Conservation (phyloP, 2,797 vertebrate species). For the Lagodon rhomboides region DNA sequence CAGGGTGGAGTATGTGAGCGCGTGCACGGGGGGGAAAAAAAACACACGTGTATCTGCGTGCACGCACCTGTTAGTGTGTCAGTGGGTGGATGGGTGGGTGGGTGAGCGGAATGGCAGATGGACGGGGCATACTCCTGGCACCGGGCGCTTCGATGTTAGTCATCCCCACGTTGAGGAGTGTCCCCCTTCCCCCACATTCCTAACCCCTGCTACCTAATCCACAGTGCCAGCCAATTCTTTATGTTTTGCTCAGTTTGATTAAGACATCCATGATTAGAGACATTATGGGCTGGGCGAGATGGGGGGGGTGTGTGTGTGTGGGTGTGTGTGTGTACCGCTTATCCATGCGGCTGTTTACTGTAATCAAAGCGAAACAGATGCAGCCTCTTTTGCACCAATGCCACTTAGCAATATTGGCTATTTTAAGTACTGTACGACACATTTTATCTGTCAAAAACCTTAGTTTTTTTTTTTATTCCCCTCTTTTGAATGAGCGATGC, state of each 20-base stretch:
- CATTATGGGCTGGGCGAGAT: slow-evolving; percentile 79
- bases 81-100: slow-evolving; percentile 76
- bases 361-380: slow-evolving; percentile 59
- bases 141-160: slow-evolving; percentile 74
- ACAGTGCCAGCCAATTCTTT: slow-evolving; percentile 82
- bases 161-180: slow-evolving; percentile 80
- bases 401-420: slow-evolving; percentile 7
- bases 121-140: slow-evolving; percentile 80
- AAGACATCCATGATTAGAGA: slow-evolving; percentile 88
- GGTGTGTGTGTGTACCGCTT: slow-evolving; percentile 48
- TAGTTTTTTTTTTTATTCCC: not conserved
- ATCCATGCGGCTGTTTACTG: slow-evolving; percentile 67
- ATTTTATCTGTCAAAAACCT: slow-evolving; percentile 7
- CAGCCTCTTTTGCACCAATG: slow-evolving; percentile 26
- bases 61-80: slow-evolving; percentile 79
- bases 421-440: slow-evolving; percentile 1
- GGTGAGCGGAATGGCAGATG: slow-evolving; percentile 78
- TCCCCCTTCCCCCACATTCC: slow-evolving; percentile 70
- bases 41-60: slow-evolving; percentile 71
- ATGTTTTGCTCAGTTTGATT: slow-evolving; percentile 86
- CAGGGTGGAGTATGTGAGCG: slow-evolving; percentile 65
- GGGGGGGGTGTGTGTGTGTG: slow-evolving; percentile 37
- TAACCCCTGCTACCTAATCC: slow-evolving; percentile 86
- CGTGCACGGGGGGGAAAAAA: slow-evolving; percentile 32
- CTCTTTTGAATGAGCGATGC: not conserved